phyloP scores from a whole-genome alignment of 2,888 invertebrate species.

The Chloroclysta siterata region DNA sequence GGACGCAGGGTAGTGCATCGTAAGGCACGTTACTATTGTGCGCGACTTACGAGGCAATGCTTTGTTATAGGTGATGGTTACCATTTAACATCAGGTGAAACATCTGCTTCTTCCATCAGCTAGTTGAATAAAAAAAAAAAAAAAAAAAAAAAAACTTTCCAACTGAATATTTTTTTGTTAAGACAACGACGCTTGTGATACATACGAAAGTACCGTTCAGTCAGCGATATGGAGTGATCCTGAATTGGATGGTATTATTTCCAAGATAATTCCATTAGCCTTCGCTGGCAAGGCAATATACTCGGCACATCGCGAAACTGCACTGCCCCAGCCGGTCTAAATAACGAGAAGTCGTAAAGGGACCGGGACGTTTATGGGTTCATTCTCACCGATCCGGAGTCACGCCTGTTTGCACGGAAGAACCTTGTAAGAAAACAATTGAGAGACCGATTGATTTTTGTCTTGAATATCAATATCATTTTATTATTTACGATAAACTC shows the following conservation, averaged over 20 bases:
- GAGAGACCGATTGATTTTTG: slow-evolving; percentile 21
- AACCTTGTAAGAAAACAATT: slow-evolving; percentile 37
- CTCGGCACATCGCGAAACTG: slow-evolving; percentile 30
- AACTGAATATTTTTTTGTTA: too few relatives aligned
- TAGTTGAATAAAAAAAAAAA: too few relatives aligned
- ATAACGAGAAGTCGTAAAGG: slow-evolving; percentile 69
- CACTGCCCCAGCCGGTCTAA: slow-evolving; percentile 44
- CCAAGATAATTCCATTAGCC: slow-evolving; percentile 20
- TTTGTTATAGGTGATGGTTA: too few relatives aligned
- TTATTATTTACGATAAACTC: too few relatives aligned
- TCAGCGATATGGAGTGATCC: background rate
- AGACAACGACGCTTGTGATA: background rate
- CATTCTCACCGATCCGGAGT: slow-evolving; percentile 64
- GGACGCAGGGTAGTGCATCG: too few relatives aligned
- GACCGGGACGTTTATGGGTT: slow-evolving; percentile 59
- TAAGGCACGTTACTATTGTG: too few relatives aligned
- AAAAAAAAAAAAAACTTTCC: too few relatives aligned
- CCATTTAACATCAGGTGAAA: too few relatives aligned
- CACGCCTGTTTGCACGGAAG: slow-evolving; percentile 51
- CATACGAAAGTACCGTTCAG: background rate
- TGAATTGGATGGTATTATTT: slow-evolving; percentile 4
- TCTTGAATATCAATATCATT: too few relatives aligned
- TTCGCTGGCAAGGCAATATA: slow-evolving; percentile 26
- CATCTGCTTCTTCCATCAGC: too few relatives aligned
- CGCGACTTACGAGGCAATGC: too few relatives aligned